phyloP scores from a whole-genome alignment of 2,113 vertebrate genomes.

The Oxyura jamaicensis region DNA sequence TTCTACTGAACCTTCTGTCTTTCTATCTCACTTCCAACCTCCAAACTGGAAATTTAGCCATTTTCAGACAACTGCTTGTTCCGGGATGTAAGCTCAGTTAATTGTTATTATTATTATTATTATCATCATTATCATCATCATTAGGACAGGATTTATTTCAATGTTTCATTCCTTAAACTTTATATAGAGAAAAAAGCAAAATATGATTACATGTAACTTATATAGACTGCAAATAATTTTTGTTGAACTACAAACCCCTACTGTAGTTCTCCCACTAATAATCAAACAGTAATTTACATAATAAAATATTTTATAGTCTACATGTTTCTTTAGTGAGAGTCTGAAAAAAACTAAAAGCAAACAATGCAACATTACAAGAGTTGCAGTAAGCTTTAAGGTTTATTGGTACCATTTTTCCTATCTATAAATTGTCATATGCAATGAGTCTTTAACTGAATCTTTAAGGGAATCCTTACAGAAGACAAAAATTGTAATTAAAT shows the following conservation, averaged over 20 bases:
- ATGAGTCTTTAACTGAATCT: background rate
- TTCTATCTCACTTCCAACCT: too few relatives aligned
- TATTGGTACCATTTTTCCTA: background rate
- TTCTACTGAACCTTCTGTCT: too few relatives aligned
- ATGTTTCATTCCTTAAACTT: too few relatives aligned
- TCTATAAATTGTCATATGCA: background rate
- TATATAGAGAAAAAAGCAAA: too few relatives aligned
- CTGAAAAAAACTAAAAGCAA: background rate
- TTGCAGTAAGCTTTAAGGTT: background rate
- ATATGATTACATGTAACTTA: too few relatives aligned
- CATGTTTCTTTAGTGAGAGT: background rate
- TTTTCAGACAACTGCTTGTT: too few relatives aligned
- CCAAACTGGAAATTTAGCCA: too few relatives aligned
- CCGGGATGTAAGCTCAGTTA: too few relatives aligned
- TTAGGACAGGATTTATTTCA: too few relatives aligned
- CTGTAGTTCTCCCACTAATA: background rate
- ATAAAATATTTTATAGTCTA: background rate
- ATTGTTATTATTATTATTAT: too few relatives aligned
- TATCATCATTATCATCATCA: too few relatives aligned
- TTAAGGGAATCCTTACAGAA: background rate
- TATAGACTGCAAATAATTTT: background rate
- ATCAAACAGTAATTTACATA: background rate
- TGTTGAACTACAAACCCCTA: background rate
- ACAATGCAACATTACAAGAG: background rate
- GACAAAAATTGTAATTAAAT: background rate